Percentiles rank a stretch among this genome's conserved stretches.
These are phyloP conservation scores for Drosophila insularis DNA, from an alignment of 1,140 invertebrate genomes.

Conservation along the genomic window DNA sequence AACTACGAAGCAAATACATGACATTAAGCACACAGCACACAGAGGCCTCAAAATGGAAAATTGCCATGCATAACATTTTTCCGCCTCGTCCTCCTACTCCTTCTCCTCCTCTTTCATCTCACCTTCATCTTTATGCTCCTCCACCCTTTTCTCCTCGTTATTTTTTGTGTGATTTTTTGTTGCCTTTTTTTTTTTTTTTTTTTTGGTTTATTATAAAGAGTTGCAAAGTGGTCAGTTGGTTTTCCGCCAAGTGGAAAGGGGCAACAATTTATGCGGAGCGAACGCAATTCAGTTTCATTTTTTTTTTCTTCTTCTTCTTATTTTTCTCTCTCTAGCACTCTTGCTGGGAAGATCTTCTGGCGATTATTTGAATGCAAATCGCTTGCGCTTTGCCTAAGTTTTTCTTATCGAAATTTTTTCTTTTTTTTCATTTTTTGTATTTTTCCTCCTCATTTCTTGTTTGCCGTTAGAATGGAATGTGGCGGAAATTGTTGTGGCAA, in stretches of 20 bases:
- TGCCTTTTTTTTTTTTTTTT: neutral
- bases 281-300: constrained; percentile 69
- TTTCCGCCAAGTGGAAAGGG: constrained; percentile 7
- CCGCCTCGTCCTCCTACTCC: neutral
- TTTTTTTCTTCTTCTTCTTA: constrained; percentile 24
- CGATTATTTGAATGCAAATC: constrained; percentile 11
- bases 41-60: constrained; percentile 77
- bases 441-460: neutral
- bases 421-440: neutral
- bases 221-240: constrained; percentile 50
- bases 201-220: constrained; percentile 67
- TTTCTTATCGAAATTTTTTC: neutral
- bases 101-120: neutral
- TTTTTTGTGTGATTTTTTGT: constrained; percentile 4
- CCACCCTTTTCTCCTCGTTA: constrained; percentile 21
- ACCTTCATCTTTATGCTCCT: too few relatives aligned
- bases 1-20: constrained; percentile 54
- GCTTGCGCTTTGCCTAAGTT: neutral
- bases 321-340: neutral
- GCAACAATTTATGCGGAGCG: constrained; percentile 69
- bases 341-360: constrained; percentile 26
- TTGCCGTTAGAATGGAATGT: constrained; percentile 9
- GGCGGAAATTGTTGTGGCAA: neutral
- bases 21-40: constrained; percentile 65
- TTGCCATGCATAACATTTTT: constrained; percentile 77